Evolutionary conservation across 2,888 invertebrate genomes (phyloP).

Genomic region (Hemaris fuciformis): DNA sequence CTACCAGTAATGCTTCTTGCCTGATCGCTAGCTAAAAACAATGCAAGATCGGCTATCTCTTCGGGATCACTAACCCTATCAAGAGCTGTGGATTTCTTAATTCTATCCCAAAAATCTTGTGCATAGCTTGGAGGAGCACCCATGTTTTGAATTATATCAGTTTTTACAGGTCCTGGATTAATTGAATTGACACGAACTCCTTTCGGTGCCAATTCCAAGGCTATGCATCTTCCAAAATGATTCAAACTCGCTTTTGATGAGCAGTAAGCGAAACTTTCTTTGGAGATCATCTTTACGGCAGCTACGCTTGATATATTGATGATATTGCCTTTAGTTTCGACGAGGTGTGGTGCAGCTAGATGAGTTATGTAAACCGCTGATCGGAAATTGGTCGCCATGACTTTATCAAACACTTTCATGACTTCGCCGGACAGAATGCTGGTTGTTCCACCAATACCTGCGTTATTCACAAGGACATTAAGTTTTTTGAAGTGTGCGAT

Average conservation of each 20-base stretch:
- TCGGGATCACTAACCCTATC: constrained; percentile 84
- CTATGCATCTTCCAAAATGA: constrained; percentile 92
- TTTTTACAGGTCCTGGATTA: constrained; percentile 90
- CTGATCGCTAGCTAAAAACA: constrained; percentile 39
- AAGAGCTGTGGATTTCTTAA: constrained; percentile 89
- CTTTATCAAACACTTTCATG: constrained; percentile 31
- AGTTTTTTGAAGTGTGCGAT: constrained; percentile 30
- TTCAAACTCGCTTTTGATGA: constrained; percentile 79
- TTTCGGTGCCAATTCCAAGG: constrained; percentile 87
- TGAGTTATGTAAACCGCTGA: constrained; percentile 33
- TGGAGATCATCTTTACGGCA: constrained; percentile 11
- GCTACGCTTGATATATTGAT: constrained; percentile 43
- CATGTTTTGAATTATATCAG: constrained; percentile 28
- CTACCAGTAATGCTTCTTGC: constrained; percentile 21
- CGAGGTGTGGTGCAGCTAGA: constrained; percentile 34
- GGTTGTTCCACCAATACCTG: constrained; percentile 26
- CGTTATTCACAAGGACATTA: constrained; percentile 41
- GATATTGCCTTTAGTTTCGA: constrained; percentile 41
- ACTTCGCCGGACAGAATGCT: constrained; percentile 29
- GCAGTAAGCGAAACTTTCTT: constrained; percentile 28
- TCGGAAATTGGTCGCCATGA: constrained; percentile 38
- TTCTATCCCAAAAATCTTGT: constrained; percentile 79
- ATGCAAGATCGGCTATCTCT: constrained; percentile 36
- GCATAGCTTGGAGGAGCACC: constrained; percentile 43
- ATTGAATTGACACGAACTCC: constrained; percentile 91